Percentiles rank a stretch among this genome's conserved stretches.
Evolutionary conservation across 2,797 vertebrate genomes (phyloP).

Genomic region (Meriones psammophilus): DNA sequence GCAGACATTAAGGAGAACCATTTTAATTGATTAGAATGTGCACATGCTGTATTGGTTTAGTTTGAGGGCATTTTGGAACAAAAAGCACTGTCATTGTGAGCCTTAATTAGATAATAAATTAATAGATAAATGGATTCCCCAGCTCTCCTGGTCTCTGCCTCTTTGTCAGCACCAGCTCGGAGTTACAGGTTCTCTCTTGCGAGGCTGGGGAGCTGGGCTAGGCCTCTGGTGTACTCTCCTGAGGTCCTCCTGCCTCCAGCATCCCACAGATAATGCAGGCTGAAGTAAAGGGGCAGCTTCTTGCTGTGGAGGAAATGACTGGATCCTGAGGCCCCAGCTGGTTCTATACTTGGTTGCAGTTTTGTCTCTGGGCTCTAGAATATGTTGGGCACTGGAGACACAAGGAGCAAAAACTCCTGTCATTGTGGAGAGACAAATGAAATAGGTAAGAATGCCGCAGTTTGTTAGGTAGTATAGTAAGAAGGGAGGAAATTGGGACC

Average conservation of each 20-base stretch:
- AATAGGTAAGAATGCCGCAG: not conserved
- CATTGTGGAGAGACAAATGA: not conserved
- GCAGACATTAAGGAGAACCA: constrained; percentile 84
- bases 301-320: not conserved
- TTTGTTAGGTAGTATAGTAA: not conserved
- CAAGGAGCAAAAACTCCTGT: not conserved
- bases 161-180: constrained; percentile 73
- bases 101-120: constrained; percentile 91
- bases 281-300: not conserved
- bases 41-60: constrained; percentile 87
- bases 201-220: constrained; percentile 77
- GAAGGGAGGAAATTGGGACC: too few species aligned
- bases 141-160: constrained; percentile 82
- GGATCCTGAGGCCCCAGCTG: not conserved
- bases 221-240: not conserved
- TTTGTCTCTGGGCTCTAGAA: not conserved
- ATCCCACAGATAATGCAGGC: not conserved
- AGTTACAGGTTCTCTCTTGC: constrained; percentile 77
- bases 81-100: constrained; percentile 87
- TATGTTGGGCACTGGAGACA: not conserved
- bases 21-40: constrained; percentile 88
- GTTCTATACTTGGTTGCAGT: not conserved
- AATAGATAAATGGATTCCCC: constrained; percentile 90
- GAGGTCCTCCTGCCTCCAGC: not conserved
- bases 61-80: constrained; percentile 89